Conservation (phyloP, 2,888 invertebrate species). For the Abrostola tripartita region DNA sequence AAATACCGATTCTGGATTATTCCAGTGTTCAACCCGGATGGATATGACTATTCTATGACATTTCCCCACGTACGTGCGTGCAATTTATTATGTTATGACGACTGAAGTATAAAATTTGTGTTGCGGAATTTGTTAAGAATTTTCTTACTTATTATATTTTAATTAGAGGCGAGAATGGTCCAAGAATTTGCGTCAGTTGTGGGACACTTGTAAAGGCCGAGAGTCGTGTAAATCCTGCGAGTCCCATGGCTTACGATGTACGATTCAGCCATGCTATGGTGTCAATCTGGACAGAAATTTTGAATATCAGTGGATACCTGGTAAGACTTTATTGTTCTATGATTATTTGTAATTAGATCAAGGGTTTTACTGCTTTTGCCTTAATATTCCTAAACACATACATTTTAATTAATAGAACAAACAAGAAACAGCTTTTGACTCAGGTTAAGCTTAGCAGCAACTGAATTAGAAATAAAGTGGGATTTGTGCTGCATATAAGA, state of each 20-base stretch:
- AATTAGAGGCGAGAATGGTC: conserved; percentile 78
- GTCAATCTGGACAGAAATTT: conserved; percentile 84
- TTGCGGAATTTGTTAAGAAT: background rate
- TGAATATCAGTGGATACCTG: conserved; percentile 85
- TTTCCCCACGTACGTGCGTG: conserved; percentile 76
- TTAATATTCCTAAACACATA: background rate
- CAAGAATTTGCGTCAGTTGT: conserved; percentile 80
- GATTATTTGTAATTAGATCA: conserved; percentile 2
- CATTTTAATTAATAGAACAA: background rate
- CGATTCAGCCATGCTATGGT: conserved; percentile 78
- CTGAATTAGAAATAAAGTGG: no score
- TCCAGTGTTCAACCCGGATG: conserved; percentile 84
- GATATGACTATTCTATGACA: conserved; percentile 83
- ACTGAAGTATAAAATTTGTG: background rate
- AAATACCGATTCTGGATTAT: conserved; percentile 83
- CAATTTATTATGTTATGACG: no score
- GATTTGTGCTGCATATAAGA: no score
- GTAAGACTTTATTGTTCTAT: conserved; percentile 58
- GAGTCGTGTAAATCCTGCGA: conserved; percentile 71
- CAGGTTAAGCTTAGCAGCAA: no score
- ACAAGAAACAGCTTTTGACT: no score
- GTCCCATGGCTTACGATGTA: conserved; percentile 74
- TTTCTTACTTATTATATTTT: background rate
- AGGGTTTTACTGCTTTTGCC: background rate
- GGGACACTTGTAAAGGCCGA: conserved; percentile 76